A percentile compares a stretch with the other conserved stretches of the same genome.
Conservation (phyloP, 2,113 vertebrate species). For the Eonycteris spelaea region DNA sequence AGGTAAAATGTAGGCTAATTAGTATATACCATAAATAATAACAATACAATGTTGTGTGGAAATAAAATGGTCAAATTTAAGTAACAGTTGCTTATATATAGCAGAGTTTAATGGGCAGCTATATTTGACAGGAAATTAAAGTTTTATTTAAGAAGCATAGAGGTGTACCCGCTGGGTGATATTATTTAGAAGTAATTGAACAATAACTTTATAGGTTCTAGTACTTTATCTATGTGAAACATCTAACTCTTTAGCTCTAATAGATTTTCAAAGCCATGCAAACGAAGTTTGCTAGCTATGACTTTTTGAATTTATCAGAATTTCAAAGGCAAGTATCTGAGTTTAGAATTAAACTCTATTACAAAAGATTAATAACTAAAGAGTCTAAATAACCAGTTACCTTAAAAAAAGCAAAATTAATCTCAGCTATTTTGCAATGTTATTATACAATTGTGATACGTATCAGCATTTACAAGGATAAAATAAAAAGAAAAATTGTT, state of each 20-base stretch:
- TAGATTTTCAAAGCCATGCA: not conserved
- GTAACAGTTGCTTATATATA: not conserved
- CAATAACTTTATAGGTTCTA: not conserved
- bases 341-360: constrained; percentile 1
- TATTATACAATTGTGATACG: constrained; percentile 3
- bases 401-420: constrained; percentile 34
- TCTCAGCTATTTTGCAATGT: not conserved
- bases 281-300: not conserved
- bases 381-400: constrained; percentile 10
- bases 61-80: not conserved
- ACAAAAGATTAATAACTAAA: constrained; percentile 7
- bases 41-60: not conserved
- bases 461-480: not conserved
- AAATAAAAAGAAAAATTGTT: not conserved
- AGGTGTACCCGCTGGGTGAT: not conserved
- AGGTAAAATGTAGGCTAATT: not conserved
- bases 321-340: constrained; percentile 40
- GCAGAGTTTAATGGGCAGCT: not conserved
- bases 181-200: not conserved
- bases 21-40: not conserved
- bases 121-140: not conserved
- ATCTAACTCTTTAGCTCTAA: not conserved
- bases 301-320: not conserved
- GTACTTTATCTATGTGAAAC: not conserved
- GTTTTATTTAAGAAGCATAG: not conserved